Conservation (phyloP, 2,888 invertebrate species). For the Blomia tropicalis region DNA sequence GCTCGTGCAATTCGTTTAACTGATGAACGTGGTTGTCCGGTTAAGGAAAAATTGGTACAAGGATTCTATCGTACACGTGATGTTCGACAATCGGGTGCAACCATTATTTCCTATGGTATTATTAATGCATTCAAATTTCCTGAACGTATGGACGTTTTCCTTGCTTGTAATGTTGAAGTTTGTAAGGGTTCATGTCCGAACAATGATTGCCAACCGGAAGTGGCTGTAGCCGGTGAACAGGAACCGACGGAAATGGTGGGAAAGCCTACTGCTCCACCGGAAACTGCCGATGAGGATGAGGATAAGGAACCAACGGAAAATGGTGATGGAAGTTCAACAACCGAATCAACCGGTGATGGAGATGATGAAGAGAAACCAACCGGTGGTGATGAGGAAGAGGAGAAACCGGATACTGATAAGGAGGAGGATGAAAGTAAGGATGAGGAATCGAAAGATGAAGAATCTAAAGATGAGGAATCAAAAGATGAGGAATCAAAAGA, state of each 20-base stretch:
- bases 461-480: background rate
- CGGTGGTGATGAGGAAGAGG: background rate
- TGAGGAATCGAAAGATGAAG: background rate
- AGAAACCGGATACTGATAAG: background rate
- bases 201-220: conserved; percentile 22
- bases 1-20: conserved; percentile 28
- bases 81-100: conserved; percentile 44
- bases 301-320: background rate
- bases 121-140: conserved; percentile 57
- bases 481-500: background rate
- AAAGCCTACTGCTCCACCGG: background rate
- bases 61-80: conserved; percentile 28
- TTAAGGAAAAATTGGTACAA: conserved; percentile 31
- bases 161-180: conserved; percentile 58
- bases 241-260: background rate
- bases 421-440: background rate
- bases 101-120: conserved; percentile 49
- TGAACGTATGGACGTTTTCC: conserved; percentile 52
- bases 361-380: background rate
- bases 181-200: conserved; percentile 31
- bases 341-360: background rate
- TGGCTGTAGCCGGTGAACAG: background rate
- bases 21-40: conserved; percentile 31
- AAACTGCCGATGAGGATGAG: background rate
- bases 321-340: background rate